Percentiles rank a stretch among this genome's conserved stretches.
Conservation (phyloP, 2,113 vertebrate genomes). For the Nothocercus nigrocapillus region DNA sequence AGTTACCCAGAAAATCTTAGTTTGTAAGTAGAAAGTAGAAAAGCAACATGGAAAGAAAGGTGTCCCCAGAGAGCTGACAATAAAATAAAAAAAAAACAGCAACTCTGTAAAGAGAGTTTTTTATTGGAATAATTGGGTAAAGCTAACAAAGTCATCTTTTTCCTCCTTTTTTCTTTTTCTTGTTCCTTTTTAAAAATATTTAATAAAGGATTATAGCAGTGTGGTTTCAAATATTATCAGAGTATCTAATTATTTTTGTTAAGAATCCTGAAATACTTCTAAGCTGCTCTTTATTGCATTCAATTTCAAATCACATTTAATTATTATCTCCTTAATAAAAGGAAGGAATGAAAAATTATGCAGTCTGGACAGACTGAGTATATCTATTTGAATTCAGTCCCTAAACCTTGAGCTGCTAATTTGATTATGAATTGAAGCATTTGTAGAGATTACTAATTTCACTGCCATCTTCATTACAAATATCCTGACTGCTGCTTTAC, state of each 20-base stretch:
- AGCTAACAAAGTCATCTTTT: slow-evolving; percentile 50
- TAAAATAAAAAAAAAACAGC: slow-evolving; percentile 36
- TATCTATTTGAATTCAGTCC: slow-evolving; percentile 36
- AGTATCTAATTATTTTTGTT: slow-evolving; percentile 66
- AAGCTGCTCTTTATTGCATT: slow-evolving; percentile 42
- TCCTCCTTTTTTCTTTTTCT: not conserved
- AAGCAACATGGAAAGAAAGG: not conserved
- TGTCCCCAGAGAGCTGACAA: slow-evolving; percentile 33
- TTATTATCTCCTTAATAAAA: slow-evolving; percentile 66
- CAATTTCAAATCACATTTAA: slow-evolving; percentile 61
- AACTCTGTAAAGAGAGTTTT: slow-evolving; percentile 35
- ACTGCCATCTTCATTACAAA: slow-evolving; percentile 22
- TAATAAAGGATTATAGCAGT: slow-evolving; percentile 28
- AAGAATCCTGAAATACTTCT: slow-evolving; percentile 44
- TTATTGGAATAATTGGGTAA: slow-evolving; percentile 29
- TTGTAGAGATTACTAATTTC: slow-evolving; percentile 4
- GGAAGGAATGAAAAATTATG: not conserved
- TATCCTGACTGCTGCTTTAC: not conserved
- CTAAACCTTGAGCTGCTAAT: slow-evolving; percentile 34
- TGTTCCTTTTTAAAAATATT: not conserved
- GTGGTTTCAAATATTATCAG: slow-evolving; percentile 53
- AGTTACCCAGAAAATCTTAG: not conserved
- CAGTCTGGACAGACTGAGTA: not conserved
- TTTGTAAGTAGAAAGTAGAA: not conserved
- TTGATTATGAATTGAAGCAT: slow-evolving; percentile 64